Base-by-base conservation (phyloP, 2,888 invertebrate genomes). In the Cyaniris semiargus region DNA sequence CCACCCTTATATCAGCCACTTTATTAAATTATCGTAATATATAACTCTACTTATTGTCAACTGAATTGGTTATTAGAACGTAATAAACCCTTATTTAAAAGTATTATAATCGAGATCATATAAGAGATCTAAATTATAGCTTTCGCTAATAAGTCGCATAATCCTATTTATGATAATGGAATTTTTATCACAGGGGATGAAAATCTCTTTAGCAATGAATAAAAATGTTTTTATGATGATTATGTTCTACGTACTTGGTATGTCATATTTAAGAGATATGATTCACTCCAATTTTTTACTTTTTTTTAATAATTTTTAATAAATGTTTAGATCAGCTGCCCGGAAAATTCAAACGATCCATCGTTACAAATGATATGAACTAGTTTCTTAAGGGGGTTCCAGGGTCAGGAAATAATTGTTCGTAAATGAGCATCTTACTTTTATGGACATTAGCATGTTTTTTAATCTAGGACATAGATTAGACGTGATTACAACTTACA, bases 21-120 rank as follows among this genome's bases (percentile, higher is more conserved):
- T 90, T 81, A 83, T 84, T 80, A 79, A 82, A 83, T 84, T 83
- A 84, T 82, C 81, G 80, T 80, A 82, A 80, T 82, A 79, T 83
- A 83, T 82, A 74, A 53, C 81, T 79, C 78, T 78, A 80, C 80
- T 82, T 80, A 82, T 81, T 81, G 86, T 86, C 86, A 82, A 82
- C 85, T 83, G 85, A 88, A 91, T 90, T 89, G 89, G 85, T 88
- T 88, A 89, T 91, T 90, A 90, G 84, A 86, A 84, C 84, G 87
- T 89, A 92, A 92, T 89, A 76, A 71, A 71, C 71, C 71, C 91
- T 92, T 90, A 88, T 90, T 91, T 92, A 90, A 92, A 90, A 86
- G 89, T 86, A 87, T 89, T 88, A 89, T 89, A 89, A 85, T 82
- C 66, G 77, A 48, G 72, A 23, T 71, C 34, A 34, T 72, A 71